Evolutionary conservation across 2,113 vertebrate genomes (phyloP).

Genomic region (Nothobranchius furzeri): DNA sequence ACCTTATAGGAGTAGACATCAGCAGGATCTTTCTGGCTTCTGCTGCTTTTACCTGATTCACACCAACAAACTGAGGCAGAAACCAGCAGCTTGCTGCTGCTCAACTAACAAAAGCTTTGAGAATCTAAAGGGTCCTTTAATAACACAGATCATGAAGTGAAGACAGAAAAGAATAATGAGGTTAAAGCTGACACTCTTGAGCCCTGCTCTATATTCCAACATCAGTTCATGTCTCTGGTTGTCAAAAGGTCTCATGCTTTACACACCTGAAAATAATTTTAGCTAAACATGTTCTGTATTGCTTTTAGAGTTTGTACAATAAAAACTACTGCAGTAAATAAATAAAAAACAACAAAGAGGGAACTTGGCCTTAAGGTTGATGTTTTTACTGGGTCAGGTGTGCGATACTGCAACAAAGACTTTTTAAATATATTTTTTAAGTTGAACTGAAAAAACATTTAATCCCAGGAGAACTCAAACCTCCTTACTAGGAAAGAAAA

Average conservation of each 20-base stretch:
- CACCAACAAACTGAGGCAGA: not conserved
- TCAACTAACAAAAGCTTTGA: constrained; percentile 6
- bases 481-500: not conserved
- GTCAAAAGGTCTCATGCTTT: not conserved
- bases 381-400: constrained; percentile 6
- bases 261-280: constrained; percentile 12
- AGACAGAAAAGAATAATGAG: constrained; percentile 18
- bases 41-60: not conserved
- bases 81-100: constrained; percentile 18
- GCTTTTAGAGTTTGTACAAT: not conserved
- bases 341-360: constrained; percentile 1
- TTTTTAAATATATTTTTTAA: not conserved
- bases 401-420: not conserved
- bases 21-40: constrained; percentile 10
- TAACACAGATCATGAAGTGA: constrained; percentile 11
- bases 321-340: not conserved
- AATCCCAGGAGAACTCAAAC: constrained; percentile 3
- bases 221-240: constrained; percentile 35
- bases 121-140: constrained; percentile 11
- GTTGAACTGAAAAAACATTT: constrained; percentile 9
- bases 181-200: constrained; percentile 66
- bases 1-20: not conserved
- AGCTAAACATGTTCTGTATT: not conserved
- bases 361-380: constrained; percentile 14
- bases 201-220: constrained; percentile 60